phyloP scores from a whole-genome alignment of 2,113 vertebrate species.

The Ictalurus punctatus region DNA sequence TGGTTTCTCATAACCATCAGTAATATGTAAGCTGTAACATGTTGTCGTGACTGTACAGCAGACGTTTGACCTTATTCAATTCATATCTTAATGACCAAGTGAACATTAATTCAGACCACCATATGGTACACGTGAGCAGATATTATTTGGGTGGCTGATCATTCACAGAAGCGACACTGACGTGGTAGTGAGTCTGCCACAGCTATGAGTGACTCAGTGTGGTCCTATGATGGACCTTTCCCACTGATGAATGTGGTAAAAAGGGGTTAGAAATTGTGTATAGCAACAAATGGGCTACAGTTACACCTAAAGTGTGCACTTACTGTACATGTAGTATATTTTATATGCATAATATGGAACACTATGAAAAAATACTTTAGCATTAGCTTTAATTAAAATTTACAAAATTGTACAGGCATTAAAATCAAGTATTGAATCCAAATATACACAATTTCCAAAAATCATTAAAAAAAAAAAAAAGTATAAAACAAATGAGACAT shows the following conservation, averaged over 20 bases:
- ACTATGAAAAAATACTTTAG: slow-evolving; percentile 54
- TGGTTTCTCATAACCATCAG: not conserved
- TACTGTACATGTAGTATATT: not conserved
- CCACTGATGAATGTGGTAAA: not conserved
- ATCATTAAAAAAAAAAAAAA: slow-evolving; percentile 50
- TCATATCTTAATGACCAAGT: too few relatives aligned
- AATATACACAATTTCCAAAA: slow-evolving; percentile 57
- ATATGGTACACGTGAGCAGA: not conserved
- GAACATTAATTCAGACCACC: not conserved
- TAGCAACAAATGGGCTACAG: not conserved
- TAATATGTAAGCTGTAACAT: not conserved
- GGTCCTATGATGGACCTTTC: not conserved
- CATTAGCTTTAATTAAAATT: slow-evolving; percentile 67
- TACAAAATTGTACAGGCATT: slow-evolving; percentile 65
- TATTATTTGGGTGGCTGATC: not conserved
- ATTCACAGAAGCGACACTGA: not conserved
- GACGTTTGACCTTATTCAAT: too few relatives aligned
- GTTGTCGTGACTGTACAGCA: too few relatives aligned
- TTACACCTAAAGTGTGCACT: not conserved
- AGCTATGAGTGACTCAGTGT: not conserved
- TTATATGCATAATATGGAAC: not conserved
- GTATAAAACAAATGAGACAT: slow-evolving; percentile 55
- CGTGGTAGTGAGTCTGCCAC: not conserved
- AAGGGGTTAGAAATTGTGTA: not conserved
- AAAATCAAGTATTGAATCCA: slow-evolving; percentile 61